Conservation (phyloP, 2,888 invertebrate genomes). For the Patella pellucida region DNA sequence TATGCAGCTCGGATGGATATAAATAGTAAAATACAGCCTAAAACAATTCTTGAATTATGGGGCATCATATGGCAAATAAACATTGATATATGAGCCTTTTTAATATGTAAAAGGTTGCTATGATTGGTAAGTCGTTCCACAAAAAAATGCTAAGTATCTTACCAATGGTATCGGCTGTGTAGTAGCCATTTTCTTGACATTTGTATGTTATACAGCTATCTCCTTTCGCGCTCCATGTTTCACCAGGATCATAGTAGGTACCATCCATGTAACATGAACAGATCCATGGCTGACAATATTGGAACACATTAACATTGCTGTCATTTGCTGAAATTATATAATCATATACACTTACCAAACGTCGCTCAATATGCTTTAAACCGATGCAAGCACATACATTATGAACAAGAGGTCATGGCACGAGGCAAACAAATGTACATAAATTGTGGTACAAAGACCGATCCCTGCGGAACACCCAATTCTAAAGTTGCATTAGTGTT, state of each 20-base stretch:
- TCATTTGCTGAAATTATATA: not conserved
- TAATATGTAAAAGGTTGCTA: not conserved
- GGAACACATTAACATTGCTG: not conserved
- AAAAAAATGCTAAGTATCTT: not conserved
- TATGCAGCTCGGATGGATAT: no score
- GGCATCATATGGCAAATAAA: not conserved
- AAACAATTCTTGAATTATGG: not conserved
- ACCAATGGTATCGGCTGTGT: conserved; percentile 10
- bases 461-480: no score
- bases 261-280: conserved; percentile 38
- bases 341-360: not conserved
- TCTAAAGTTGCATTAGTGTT: no score
- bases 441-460: no score
- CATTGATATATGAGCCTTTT: not conserved
- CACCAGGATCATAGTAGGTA: conserved; percentile 23
- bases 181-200: conserved; percentile 18
- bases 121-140: not conserved
- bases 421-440: no score
- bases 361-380: no score
- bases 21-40: no score
- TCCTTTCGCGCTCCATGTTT: conserved; percentile 7
- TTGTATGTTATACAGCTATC: conserved; percentile 18
- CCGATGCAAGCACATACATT: no score
- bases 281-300: conserved; percentile 31
- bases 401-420: no score